Base-by-base conservation (phyloP, 2,113 vertebrate genomes). In the Leptodactylus fuscus region DNA sequence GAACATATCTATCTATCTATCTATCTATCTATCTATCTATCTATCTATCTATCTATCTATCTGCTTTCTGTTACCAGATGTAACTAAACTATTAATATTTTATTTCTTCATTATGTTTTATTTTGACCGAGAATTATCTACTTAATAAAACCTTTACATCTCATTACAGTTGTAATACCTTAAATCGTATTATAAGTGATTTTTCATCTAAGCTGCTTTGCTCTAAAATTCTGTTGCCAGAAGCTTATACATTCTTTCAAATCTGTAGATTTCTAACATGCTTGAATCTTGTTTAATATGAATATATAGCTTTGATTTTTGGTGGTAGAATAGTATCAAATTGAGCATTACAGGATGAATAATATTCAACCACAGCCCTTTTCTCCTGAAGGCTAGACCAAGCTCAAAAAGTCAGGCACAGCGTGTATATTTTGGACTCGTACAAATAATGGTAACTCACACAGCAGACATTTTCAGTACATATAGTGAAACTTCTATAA, bases 91-190 rank as follows among this genome's bases (percentile, higher is more conserved):
- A 67, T 27, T 62, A 67, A 12, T 4, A 32, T 67, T 67, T 13
- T 67, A 29, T 34, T 67, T 11, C 18, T 69, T 18, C 16, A 36
- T 69, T 36, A 22, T 9, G 34, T 38, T 38, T 36, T 38, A 69
- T 69, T 69, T 38, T 36, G 16, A 38, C 20, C 0, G 18, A 38
- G 34, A 38, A 36, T 69, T 38, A 69, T 69, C 16, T 36, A 69
- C 34, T 38, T 69, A 69, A 69, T 69, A 38, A 67, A 38, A 69
- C 34, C 24, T 76, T 51, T 49, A 76, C 55, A 51, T 83, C 46
- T 78, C 74, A 65, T 85, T 85, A 77, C 74, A 77, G 74, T 74
- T 85, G 51, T 83, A 73, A 83, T 58, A 83, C 81, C 60, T 53
- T 53, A 78, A 85, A 85, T 85, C 74, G 29, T 74, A 70, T 85